phyloP scores from a whole-genome alignment of 2,113 vertebrate species.

The Phyllostomus discolor region DNA sequence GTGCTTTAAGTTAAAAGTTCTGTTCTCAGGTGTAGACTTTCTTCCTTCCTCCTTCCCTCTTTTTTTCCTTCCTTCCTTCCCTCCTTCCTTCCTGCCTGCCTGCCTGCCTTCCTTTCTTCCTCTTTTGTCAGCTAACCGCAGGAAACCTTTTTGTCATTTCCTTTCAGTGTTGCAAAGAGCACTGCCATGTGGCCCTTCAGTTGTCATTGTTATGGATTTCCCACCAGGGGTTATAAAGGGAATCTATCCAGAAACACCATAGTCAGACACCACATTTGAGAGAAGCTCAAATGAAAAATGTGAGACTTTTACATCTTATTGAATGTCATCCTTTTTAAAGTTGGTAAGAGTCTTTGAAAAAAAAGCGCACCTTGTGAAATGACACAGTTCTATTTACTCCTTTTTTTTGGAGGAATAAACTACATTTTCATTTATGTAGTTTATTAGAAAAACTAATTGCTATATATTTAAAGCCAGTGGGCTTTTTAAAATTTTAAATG shows the following conservation, averaged over 20 bases:
- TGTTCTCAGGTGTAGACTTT: background rate
- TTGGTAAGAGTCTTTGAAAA: background rate
- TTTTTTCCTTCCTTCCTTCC: no score
- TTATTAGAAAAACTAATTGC: background rate
- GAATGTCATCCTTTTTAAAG: conserved; percentile 10
- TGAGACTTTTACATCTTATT: background rate
- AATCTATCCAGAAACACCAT: background rate
- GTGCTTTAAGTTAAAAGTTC: background rate
- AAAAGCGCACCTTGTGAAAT: conserved; percentile 4
- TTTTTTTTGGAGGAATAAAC: background rate
- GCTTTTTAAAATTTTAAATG: background rate
- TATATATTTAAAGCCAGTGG: background rate
- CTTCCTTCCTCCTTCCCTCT: no score
- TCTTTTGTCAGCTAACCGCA: background rate
- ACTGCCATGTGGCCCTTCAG: background rate
- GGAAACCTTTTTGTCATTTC: background rate
- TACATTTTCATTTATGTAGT: background rate
- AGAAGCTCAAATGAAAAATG: background rate
- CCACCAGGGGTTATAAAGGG: background rate
- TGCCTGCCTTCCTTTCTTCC: no score
- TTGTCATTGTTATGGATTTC: conserved; percentile 15
- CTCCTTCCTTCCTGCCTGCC: no score
- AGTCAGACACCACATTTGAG: background rate
- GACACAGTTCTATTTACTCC: background rate
- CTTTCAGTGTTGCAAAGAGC: background rate